These are phyloP conservation scores for Sepioteuthis lessoniana DNA, from an alignment of 2,888 invertebrate genomes.

Conservation along the genomic window DNA sequence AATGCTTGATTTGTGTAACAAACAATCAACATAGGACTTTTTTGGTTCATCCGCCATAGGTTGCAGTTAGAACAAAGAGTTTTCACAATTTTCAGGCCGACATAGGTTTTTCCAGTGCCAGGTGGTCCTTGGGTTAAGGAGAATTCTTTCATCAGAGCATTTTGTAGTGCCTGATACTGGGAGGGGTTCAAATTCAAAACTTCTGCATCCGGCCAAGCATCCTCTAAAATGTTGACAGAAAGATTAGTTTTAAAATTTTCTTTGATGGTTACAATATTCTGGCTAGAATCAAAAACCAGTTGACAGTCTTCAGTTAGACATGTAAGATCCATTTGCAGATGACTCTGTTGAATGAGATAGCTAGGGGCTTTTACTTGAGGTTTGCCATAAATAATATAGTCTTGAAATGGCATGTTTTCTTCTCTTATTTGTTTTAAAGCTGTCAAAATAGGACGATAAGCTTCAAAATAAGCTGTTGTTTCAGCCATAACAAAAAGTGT, in stretches of 20 bases:
- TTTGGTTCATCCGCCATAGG: constrained; percentile 70
- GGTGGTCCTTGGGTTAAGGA: constrained; percentile 81
- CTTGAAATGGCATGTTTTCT: constrained; percentile 59
- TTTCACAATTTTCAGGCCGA: constrained; percentile 84
- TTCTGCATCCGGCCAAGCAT: constrained; percentile 67
- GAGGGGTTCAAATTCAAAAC: constrained; percentile 65
- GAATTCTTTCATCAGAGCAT: constrained; percentile 70
- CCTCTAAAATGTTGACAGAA: constrained; percentile 45
- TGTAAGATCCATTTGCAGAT: constrained; percentile 55
- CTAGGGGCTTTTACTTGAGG: constrained; percentile 57
- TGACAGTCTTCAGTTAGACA: constrained; percentile 60
- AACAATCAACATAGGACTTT: constrained; percentile 71
- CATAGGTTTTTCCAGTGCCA: constrained; percentile 89
- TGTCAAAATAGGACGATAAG: constrained; percentile 84
- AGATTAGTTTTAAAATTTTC: not conserved
- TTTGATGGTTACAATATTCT: constrained; percentile 50
- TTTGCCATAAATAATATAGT: constrained; percentile 58
- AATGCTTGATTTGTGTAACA: constrained; percentile 75
- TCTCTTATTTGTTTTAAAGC: constrained; percentile 80
- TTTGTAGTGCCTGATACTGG: constrained; percentile 68
- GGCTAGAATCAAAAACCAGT: constrained; percentile 52
- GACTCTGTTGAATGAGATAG: constrained; percentile 55
- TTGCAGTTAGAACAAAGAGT: constrained; percentile 79
- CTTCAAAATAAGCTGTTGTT: constrained; percentile 87
- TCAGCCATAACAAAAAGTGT: constrained; percentile 82